Evolutionary conservation across 1,140 invertebrate genomes (phyloP), one percentile per base, ranked within the genome.

Genomic region (Euwallacea similis): DNA sequence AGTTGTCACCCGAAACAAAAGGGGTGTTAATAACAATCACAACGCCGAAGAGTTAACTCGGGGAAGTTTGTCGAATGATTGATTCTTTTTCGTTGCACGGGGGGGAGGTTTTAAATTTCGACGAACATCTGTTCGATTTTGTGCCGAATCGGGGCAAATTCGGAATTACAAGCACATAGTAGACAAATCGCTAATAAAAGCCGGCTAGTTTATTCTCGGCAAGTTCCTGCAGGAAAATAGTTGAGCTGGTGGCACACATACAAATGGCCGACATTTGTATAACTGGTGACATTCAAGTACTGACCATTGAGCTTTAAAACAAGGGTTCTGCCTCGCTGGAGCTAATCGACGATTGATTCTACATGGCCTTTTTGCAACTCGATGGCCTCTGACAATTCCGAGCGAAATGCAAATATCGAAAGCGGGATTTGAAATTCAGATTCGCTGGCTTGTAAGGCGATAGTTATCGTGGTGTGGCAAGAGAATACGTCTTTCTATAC

Each of bases 171-270:
- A 61, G 59, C 59, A 43, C 59, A 61, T 61, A 6, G 8, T 16
- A 16, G 59, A 61, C 59, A 61, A 61, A 61, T 61, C 59, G 59
- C n/a, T 61, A 61, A 61, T 61, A 61, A 61, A 61, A 43, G 59
- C n/a, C 59, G 13, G 21, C 13, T 16, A 16, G 33, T 61, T 61
- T 61, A 61, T 61, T 61, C 42, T 42, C 42, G 21, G 59, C 11
- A 9, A 42, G 59, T 43, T 61, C 21, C 59, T 42, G 21, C 59
- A 61, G 21, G 59, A 61, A 61, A 58, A 58, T 58, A 16, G 55
- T 58, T n/a, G 55, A 58, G 11, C 42, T 42, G 33, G n/a, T 8
- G 21, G 42, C 59, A 43, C 59, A 42, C 59, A 61, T 61, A 61
- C 59, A 61, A 61, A 61, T 61, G 59, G 11, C 21, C 59, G 8